Evolutionary conservation across 2,888 invertebrate species (phyloP).

Genomic region (Biston betularia): DNA sequence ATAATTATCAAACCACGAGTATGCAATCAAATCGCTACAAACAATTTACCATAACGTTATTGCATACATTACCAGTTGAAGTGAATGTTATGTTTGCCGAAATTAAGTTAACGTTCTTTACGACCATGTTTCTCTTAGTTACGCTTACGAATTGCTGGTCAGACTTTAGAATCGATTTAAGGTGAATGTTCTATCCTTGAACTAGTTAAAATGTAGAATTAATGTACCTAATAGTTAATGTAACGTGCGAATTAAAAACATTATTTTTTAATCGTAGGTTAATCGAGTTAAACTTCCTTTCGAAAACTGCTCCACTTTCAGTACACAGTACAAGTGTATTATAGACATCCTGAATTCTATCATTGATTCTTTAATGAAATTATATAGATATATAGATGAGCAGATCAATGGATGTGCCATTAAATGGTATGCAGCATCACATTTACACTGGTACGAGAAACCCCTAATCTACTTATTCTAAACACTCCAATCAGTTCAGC

Average conservation of each 20-base stretch:
- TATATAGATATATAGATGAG: too few relatives aligned
- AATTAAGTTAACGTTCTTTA: slow-evolving; percentile 30
- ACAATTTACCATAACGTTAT: slow-evolving; percentile 20
- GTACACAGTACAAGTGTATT: too few relatives aligned
- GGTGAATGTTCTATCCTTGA: slow-evolving; percentile 38
- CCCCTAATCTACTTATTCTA: too few relatives aligned
- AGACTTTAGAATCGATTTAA: slow-evolving; percentile 29
- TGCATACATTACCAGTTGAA: slow-evolving; percentile 18
- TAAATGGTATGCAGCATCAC: too few relatives aligned
- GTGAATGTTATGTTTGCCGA: slow-evolving; percentile 29
- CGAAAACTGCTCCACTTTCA: not conserved
- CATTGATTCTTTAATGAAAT: not conserved
- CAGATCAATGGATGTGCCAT: too few relatives aligned
- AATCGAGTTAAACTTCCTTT: not conserved
- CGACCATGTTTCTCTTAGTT: slow-evolving; percentile 26
- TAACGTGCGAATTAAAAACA: slow-evolving; percentile 21
- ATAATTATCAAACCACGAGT: not conserved
- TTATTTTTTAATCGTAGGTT: slow-evolving; percentile 12
- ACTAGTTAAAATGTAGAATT: slow-evolving; percentile 32
- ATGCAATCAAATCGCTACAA: slow-evolving; percentile 12
- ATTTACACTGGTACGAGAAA: too few relatives aligned
- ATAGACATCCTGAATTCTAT: not conserved
- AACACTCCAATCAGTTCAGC: too few relatives aligned
- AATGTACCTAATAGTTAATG: slow-evolving; percentile 17
- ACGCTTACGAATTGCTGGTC: slow-evolving; percentile 17